Percentiles rank a stretch among this genome's conserved stretches.
These are phyloP conservation scores for Xylocopa sonorina DNA, from an alignment of 1,140 invertebrate genomes.

Conservation along the genomic window DNA sequence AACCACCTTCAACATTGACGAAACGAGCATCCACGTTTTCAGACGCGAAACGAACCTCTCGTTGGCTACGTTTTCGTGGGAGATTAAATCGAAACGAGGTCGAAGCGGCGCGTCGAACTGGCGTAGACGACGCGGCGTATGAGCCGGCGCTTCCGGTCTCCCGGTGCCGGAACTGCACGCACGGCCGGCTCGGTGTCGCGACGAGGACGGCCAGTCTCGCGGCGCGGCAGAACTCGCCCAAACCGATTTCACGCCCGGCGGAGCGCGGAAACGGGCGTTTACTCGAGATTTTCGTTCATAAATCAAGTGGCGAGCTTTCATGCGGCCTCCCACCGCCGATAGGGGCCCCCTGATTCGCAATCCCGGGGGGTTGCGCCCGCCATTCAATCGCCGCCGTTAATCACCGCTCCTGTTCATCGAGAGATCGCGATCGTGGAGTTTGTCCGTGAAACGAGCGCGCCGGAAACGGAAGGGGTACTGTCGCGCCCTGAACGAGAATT, in stretches of 20 bases:
- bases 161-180: slow-evolving; percentile 56
- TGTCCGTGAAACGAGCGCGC: background rate
- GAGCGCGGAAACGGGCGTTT: slow-evolving; percentile 73
- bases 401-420: slow-evolving; percentile 37
- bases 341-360: background rate
- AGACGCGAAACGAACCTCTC: too few relatives aligned
- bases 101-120: background rate
- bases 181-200: slow-evolving; percentile 54
- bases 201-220: slow-evolving; percentile 27
- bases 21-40: too few relatives aligned
- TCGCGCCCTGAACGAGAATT: too few relatives aligned
- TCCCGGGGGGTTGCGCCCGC: slow-evolving; percentile 36
- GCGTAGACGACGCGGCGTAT: slow-evolving; percentile 3
- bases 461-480: slow-evolving; percentile 52
- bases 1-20: too few relatives aligned
- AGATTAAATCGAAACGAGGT: background rate
- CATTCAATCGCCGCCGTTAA: slow-evolving; percentile 25
- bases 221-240: slow-evolving; percentile 57
- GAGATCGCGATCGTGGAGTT: slow-evolving; percentile 27
- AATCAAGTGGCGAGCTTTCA: slow-evolving; percentile 59
- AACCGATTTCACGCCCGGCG: slow-evolving; percentile 74
- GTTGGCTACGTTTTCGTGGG: too few relatives aligned
- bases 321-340: background rate
- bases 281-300: slow-evolving; percentile 72
- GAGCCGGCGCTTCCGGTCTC: slow-evolving; percentile 54